Conservation (phyloP, 1,140 invertebrate genomes). For the Monochamus saltuarius region DNA sequence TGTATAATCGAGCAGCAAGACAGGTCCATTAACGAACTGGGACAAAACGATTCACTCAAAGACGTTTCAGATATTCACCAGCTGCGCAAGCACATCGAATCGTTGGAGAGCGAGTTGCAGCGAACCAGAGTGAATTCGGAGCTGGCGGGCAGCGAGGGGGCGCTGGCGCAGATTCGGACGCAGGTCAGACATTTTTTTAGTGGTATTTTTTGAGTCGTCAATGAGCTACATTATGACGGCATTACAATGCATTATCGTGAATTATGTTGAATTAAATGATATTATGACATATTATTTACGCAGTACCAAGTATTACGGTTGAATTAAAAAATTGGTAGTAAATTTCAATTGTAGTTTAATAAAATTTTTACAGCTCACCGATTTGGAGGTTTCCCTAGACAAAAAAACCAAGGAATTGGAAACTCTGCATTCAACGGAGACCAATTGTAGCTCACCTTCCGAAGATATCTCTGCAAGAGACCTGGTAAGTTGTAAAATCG, state of each 20-base stretch:
- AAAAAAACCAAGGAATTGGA: conserved; percentile 70
- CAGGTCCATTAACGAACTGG: conserved; percentile 29
- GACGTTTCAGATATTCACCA: conserved; percentile 55
- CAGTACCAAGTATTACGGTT: too few species aligned
- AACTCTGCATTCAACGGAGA: conserved; percentile 63
- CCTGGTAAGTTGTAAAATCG: conserved; percentile 52
- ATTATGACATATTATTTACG: too few species aligned
- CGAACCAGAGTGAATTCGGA: conserved; percentile 59
- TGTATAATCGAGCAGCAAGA: conserved; percentile 56
- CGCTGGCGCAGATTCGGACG: conserved; percentile 56
- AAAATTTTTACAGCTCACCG: conserved; percentile 54
- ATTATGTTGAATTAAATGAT: too few species aligned
- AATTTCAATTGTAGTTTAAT: too few species aligned
- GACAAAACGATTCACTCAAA: conserved; percentile 57
- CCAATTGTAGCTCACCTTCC: conserved; percentile 67
- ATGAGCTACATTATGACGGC: too few species aligned
- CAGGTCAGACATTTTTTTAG: conserved; percentile 39
- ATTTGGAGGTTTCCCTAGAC: conserved; percentile 62
- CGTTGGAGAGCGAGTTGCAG: conserved; percentile 61
- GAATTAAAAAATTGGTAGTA: too few species aligned
- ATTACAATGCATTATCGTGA: too few species aligned
- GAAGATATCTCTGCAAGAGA: conserved; percentile 77
- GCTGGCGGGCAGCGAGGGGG: conserved; percentile 52
- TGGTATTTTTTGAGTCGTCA: conserved; percentile 1
- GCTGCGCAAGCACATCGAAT: conserved; percentile 55